A percentile compares a stretch with the other conserved stretches of the same genome.
These are phyloP conservation scores for Drosophila demipolita DNA, from an alignment of 2,888 invertebrate species.

Conservation along the genomic window DNA sequence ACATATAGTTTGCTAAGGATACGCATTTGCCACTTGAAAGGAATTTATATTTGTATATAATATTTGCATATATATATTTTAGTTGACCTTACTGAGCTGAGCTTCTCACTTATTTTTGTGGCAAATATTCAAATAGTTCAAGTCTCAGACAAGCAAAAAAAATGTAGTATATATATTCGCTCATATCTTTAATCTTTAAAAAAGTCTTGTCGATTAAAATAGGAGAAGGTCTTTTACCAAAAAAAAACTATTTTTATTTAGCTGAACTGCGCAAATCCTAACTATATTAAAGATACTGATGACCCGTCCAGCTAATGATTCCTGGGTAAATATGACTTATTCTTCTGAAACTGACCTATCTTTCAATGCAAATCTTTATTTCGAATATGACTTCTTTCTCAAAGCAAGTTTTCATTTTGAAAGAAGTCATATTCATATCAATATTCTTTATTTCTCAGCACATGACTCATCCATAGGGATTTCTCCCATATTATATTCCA, in stretches of 20 bases:
- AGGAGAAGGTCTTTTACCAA: too few relatives aligned
- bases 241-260: not conserved
- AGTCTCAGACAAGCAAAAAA: not conserved
- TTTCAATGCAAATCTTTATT: too few relatives aligned
- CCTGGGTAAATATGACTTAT: not conserved
- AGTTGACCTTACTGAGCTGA: not conserved
- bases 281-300: not conserved
- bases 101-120: not conserved
- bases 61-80: not conserved
- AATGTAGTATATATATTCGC: not conserved
- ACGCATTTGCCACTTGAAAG: not conserved
- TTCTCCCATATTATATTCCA: not conserved
- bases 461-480: not conserved
- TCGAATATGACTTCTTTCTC: too few relatives aligned
- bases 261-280: not conserved
- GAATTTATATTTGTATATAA: not conserved
- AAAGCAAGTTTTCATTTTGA: not conserved
- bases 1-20: not conserved
- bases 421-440: not conserved
- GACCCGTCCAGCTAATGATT: accelerated
- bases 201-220: not conserved
- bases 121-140: not conserved
- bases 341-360: too few relatives aligned
- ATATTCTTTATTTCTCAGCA: not conserved
- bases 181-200: not conserved